Evolutionary conservation across 2,888 invertebrate species (phyloP).

Genomic region (Eumacrocentrus americanus): DNA sequence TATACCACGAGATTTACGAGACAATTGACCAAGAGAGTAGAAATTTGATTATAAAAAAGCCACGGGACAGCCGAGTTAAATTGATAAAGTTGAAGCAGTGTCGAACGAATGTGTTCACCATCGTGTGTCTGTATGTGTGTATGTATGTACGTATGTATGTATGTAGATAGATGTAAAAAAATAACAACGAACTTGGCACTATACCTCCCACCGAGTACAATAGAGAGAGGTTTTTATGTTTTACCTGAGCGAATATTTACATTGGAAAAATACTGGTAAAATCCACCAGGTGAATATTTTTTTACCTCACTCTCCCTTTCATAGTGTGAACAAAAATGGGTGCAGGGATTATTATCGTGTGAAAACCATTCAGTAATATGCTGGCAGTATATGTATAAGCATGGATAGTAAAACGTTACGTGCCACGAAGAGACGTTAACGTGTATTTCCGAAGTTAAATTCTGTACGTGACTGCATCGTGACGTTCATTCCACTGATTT

Average conservation of each 20-base stretch:
- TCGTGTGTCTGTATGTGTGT: neutral
- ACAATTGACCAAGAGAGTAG: neutral
- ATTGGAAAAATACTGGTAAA: neutral
- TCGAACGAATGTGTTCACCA: neutral
- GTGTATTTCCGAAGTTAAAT: slow-evolving; percentile 20
- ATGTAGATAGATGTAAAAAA: neutral
- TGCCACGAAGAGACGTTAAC: slow-evolving; percentile 6
- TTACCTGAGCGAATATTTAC: slow-evolving; percentile 4
- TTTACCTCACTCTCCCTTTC: neutral
- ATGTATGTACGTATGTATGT: too few relatives aligned
- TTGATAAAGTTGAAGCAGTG: slow-evolving; percentile 22
- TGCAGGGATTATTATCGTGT: too few relatives aligned
- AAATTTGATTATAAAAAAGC: slow-evolving; percentile 9
- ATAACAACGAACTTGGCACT: neutral
- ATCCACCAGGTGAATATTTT: neutral
- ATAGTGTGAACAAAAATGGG: neutral
- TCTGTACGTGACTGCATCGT: slow-evolving; percentile 13
- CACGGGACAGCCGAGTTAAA: slow-evolving; percentile 2
- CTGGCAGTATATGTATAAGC: too few relatives aligned
- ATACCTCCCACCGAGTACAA: neutral
- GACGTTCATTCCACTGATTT: neutral
- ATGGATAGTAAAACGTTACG: too few relatives aligned
- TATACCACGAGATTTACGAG: neutral
- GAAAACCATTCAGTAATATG: too few relatives aligned
- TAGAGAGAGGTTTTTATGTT: neutral